Base-by-base conservation (phyloP, 2,113 vertebrate species). In the Oryzias celebensis region DNA sequence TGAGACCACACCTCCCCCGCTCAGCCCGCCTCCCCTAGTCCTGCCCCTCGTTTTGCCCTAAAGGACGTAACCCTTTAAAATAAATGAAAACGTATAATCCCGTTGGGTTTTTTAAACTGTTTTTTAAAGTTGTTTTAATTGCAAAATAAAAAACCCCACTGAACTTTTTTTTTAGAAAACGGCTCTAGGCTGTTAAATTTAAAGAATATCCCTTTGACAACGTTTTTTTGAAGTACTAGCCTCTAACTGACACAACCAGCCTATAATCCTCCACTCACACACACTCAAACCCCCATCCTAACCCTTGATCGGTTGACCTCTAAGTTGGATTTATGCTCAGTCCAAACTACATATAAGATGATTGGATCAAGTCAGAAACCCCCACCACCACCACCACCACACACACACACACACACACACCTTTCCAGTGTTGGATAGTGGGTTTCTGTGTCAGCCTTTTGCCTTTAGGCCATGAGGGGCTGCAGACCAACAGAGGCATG, bases 401-500 rank as follows among this genome's bases (percentile, higher is more conserved):
- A 20, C 20, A 20, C 20, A 20, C 46, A 8, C 45, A 42, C 63
- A 57, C 58, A 20, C 46, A 8, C 45, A 42, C 63, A 57, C 58
- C 53, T 73, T 62, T 28, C 41, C 20, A 49, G 10, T 14, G 22
- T 47, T 23, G 44, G 41, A 62, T 47, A 57, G 69, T 22, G 59
- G 23, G 42, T 10, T 28, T 57, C 48, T 67, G 64, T 48, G 48
- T 58, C 43, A 44, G 54, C 58, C 58, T 62, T 62, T 67, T 62
- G 71, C 71, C 80, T 15, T 1, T 0, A 64, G 65, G 61, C 70
- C 58, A 57, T 65, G 60, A 49, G 61, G 66, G 65, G 71, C 60
- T 71, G 61, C 52, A 71, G 69, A 48, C 51, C 41, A 4, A 58
- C 55, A 57, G 45, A 78, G 82, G 74, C 82, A 75, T 52, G 84